These are phyloP conservation scores for Bos taurus DNA, from an alignment of 2,113 vertebrate species.

Conservation along the genomic window DNA sequence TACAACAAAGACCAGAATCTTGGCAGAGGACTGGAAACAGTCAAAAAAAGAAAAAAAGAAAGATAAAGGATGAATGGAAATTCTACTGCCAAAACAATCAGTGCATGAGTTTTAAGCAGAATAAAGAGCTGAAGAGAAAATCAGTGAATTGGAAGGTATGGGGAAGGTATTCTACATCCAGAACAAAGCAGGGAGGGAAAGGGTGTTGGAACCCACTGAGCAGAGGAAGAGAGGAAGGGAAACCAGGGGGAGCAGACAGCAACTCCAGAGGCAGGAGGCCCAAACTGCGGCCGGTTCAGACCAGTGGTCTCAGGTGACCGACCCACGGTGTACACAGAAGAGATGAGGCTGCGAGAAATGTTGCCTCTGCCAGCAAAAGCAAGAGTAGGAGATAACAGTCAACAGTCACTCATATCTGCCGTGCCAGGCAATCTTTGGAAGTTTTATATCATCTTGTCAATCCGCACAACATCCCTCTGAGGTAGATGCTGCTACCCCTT, in stretches of 20 bases:
- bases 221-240: neutral
- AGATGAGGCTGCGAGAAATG: fast-evolving
- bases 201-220: fast-evolving
- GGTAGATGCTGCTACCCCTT: no score
- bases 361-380: neutral
- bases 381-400: fast-evolving
- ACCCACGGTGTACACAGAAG: fast-evolving
- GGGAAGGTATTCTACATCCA: neutral
- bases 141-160: neutral
- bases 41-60: neutral
- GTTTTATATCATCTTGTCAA: fast-evolving
- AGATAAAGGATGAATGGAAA: neutral
- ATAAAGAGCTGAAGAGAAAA: neutral
- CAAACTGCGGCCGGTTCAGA: fast-evolving
- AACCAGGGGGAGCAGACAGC: neutral
- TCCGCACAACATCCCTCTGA: fast-evolving
- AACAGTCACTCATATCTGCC: fast-evolving
- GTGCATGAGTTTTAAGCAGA: neutral
- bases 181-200: neutral
- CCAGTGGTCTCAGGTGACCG: fast-evolving
- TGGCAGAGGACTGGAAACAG: neutral
- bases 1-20: neutral
- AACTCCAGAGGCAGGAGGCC: neutral
- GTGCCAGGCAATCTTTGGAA: neutral
- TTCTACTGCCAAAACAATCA: no score